Percentiles rank a stretch among this genome's conserved stretches.
These are phyloP conservation scores for Fragum fragum DNA, from an alignment of 2,888 invertebrate genomes.

Conservation along the genomic window DNA sequence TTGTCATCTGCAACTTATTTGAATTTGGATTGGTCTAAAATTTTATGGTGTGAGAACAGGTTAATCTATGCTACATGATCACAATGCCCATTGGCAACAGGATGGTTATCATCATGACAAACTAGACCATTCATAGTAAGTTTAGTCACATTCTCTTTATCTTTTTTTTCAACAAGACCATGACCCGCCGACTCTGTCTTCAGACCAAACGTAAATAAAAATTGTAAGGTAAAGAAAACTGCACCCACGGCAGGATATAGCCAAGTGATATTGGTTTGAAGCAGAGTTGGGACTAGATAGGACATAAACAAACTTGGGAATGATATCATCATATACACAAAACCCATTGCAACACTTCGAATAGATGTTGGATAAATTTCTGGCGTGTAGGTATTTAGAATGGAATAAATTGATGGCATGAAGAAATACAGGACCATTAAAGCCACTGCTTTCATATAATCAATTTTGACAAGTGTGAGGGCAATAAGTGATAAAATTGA, in stretches of 20 bases:
- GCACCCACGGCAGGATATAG: constrained; percentile 80
- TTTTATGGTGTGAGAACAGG: not conserved
- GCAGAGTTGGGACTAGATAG: constrained; percentile 77
- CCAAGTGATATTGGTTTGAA: constrained; percentile 76
- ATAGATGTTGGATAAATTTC: constrained; percentile 79
- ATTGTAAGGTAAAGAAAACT: constrained; percentile 75
- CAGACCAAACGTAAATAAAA: constrained; percentile 72
- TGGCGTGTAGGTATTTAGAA: constrained; percentile 81
- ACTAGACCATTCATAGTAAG: not conserved
- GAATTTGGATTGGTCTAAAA: too few relatives aligned
- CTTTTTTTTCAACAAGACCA: constrained; percentile 67
- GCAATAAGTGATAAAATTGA: constrained; percentile 72
- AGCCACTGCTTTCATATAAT: constrained; percentile 75
- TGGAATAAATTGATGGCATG: constrained; percentile 82
- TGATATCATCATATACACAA: constrained; percentile 78
- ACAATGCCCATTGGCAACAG: not conserved
- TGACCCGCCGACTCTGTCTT: constrained; percentile 75
- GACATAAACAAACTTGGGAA: constrained; percentile 78
- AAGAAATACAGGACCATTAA: constrained; percentile 80
- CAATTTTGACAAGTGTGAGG: constrained; percentile 75
- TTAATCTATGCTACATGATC: not conserved
- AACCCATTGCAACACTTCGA: constrained; percentile 80
- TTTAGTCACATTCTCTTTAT: not conserved
- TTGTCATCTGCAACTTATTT: not conserved
- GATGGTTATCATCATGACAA: not conserved